Percentiles rank a stretch among this genome's conserved stretches.
phyloP scores from a whole-genome alignment of 2,888 invertebrate species.

The Drosophila fulvimacula region DNA sequence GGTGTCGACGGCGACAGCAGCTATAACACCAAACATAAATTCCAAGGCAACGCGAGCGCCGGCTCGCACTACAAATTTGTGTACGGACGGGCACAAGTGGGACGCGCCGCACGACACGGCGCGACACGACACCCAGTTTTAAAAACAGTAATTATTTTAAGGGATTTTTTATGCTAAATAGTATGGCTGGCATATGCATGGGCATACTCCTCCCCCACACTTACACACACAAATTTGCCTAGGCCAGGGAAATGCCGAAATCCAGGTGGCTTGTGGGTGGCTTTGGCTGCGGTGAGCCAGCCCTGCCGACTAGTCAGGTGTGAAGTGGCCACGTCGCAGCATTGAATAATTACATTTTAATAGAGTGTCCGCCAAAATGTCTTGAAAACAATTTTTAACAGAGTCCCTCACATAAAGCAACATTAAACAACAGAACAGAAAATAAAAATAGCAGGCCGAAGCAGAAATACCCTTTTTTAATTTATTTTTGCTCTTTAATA shows the following conservation, averaged over 20 bases:
- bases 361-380: constrained; percentile 73
- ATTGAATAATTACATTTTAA: constrained; percentile 82
- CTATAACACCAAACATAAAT: constrained; percentile 55
- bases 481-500: too few relatives aligned
- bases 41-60: constrained; percentile 57
- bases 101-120: constrained; percentile 8
- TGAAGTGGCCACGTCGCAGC: constrained; percentile 73
- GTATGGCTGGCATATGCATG: constrained; percentile 28
- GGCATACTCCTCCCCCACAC: constrained; percentile 19
- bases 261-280: constrained; percentile 25
- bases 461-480: neutral
- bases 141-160: constrained; percentile 80
- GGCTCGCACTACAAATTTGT: constrained; percentile 70
- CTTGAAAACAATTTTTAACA: constrained; percentile 67
- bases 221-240: constrained; percentile 1
- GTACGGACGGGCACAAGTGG: constrained; percentile 18
- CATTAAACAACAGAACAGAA: neutral
- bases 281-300: neutral
- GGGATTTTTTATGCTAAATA: constrained; percentile 80
- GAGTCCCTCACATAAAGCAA: constrained; percentile 14
- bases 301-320: constrained; percentile 53
- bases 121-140: constrained; percentile 40
- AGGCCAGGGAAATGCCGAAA: constrained; percentile 43
- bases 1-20: constrained; percentile 39
- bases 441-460: neutral